Conservation (phyloP, 2,888 invertebrate genomes). For the Leptogaster cylindrica region DNA sequence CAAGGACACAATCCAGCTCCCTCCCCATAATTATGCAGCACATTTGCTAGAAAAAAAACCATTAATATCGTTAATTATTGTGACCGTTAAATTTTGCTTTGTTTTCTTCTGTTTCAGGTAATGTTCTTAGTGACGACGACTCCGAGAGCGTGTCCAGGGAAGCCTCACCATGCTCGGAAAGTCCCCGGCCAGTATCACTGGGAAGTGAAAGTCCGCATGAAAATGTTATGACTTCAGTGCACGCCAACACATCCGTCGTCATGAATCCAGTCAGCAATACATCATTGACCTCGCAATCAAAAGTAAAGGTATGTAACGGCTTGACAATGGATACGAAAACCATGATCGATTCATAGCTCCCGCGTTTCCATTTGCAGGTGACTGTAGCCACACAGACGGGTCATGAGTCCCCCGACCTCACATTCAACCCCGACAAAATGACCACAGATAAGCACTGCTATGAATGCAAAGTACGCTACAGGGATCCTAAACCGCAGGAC, state of each 20-base stretch:
- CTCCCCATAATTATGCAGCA: too few relatives aligned
- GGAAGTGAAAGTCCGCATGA: constrained; percentile 57
- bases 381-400: constrained; percentile 84
- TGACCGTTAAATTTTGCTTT: too few relatives aligned
- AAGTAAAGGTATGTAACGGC: constrained; percentile 45
- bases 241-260: constrained; percentile 49
- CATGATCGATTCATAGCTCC: constrained; percentile 17
- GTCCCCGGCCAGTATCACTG: constrained; percentile 58
- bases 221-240: constrained; percentile 57
- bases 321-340: too few relatives aligned
- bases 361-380: neutral
- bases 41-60: too few relatives aligned
- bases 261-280: constrained; percentile 28
- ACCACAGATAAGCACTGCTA: constrained; percentile 86
- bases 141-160: constrained; percentile 73
- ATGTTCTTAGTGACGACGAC: constrained; percentile 67
- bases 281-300: constrained; percentile 40
- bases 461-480: constrained; percentile 89
- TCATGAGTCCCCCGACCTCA: constrained; percentile 73
- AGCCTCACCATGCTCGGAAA: constrained; percentile 75
- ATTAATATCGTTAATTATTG: too few relatives aligned
- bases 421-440: constrained; percentile 73
- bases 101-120: constrained; percentile 47
- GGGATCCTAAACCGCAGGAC: constrained; percentile 90
- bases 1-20: too few relatives aligned